phyloP scores from a whole-genome alignment of 2,113 vertebrate species.

The Prionailurus viverrinus region DNA sequence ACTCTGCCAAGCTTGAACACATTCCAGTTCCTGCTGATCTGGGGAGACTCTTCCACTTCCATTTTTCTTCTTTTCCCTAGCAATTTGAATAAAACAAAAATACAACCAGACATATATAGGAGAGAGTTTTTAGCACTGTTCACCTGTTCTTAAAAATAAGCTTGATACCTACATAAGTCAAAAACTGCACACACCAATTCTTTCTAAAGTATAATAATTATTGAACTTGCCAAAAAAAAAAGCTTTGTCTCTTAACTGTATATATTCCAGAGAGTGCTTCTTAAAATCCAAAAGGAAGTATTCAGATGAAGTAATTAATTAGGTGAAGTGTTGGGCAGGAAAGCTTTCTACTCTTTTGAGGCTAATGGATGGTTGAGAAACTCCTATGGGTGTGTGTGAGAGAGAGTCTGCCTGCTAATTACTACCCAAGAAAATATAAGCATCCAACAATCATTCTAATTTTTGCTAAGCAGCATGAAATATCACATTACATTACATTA shows the following conservation, averaged over 20 bases:
- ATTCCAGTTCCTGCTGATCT: constrained; percentile 60
- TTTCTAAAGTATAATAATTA: constrained; percentile 57
- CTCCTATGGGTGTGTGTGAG: constrained; percentile 72
- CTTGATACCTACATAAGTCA: neutral
- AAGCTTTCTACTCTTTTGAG: constrained; percentile 73
- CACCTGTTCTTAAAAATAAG: constrained; percentile 56
- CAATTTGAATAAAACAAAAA: constrained; percentile 53
- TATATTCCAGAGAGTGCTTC: neutral
- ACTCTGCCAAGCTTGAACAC: constrained; percentile 62
- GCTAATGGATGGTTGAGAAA: constrained; percentile 83
- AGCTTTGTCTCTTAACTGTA: neutral
- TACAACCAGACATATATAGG: neutral
- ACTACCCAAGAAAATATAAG: constrained; percentile 77
- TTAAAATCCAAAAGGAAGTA: constrained; percentile 64
- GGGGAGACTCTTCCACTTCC: neutral
- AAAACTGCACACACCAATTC: neutral
- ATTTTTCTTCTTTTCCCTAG: constrained; percentile 30
- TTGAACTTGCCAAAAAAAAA: constrained; percentile 58
- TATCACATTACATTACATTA: constrained; percentile 75
- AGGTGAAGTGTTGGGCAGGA: constrained; percentile 71
- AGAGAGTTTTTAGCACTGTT: neutral
- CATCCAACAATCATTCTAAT: constrained; percentile 82
- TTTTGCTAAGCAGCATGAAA: constrained; percentile 80
- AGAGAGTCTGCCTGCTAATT: constrained; percentile 85
- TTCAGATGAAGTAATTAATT: constrained; percentile 77